These are phyloP conservation scores for Nomada fucata DNA, from an alignment of 2,888 invertebrate species.

Conservation along the genomic window DNA sequence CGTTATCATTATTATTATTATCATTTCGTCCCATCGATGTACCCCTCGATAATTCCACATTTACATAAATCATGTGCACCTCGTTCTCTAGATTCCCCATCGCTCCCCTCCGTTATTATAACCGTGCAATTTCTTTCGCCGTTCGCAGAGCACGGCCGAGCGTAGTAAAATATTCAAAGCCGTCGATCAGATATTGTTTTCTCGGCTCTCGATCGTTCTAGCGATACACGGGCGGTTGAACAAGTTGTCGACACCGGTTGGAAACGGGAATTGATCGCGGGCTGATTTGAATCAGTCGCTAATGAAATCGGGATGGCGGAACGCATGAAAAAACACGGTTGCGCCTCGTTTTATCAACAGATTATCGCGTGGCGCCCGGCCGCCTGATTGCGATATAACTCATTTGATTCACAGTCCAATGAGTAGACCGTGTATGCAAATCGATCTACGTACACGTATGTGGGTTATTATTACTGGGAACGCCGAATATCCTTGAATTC, in stretches of 20 bases:
- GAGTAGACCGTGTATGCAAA: slow-evolving; percentile 51
- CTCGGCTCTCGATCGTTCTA: background rate
- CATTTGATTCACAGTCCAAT: slow-evolving; percentile 54
- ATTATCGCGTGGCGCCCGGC: slow-evolving; percentile 49
- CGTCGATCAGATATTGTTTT: slow-evolving; percentile 3
- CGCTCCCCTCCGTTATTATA: too few relatives aligned
- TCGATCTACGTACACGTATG: slow-evolving; percentile 9
- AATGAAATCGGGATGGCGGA: slow-evolving; percentile 22
- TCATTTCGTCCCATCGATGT: too few relatives aligned
- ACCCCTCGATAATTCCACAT: too few relatives aligned
- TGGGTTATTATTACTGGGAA: slow-evolving; percentile 48
- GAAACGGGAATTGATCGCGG: background rate
- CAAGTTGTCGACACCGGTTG: slow-evolving; percentile 14
- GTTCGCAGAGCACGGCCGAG: too few relatives aligned
- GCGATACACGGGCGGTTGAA: background rate
- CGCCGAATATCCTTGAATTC: slow-evolving; percentile 54
- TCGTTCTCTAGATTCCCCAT: too few relatives aligned
- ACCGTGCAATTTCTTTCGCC: too few relatives aligned
- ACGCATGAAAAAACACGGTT: slow-evolving; percentile 4
- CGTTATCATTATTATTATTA: too few relatives aligned
- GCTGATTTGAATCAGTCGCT: slow-evolving; percentile 10
- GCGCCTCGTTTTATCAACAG: slow-evolving; percentile 28
- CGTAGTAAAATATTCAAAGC: background rate
- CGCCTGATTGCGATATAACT: slow-evolving; percentile 42
- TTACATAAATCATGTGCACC: too few relatives aligned